Evolutionary conservation across 2,113 vertebrate species (phyloP).

Genomic region (Bettongia penicillata): DNA sequence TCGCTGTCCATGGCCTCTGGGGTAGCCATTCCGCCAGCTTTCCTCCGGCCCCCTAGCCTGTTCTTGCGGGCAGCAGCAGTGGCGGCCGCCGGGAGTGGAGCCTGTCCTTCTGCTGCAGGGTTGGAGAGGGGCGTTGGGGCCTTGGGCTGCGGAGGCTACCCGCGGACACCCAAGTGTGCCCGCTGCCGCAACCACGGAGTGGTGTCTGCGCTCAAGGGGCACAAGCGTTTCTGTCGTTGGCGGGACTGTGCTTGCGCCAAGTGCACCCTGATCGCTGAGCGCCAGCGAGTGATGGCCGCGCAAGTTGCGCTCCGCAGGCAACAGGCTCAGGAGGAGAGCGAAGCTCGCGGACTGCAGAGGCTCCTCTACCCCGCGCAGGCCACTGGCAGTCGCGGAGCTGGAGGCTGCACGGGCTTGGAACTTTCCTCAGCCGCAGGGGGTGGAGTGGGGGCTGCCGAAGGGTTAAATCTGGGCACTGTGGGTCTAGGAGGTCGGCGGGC

Average conservation of each 20-base stretch:
- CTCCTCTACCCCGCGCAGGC: constrained; percentile 77
- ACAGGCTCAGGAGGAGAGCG: constrained; percentile 93
- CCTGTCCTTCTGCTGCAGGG: constrained; percentile 72
- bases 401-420: background rate
- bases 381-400: accelerated
- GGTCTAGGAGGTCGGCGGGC: background rate
- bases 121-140: constrained; percentile 82
- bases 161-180: constrained; percentile 92
- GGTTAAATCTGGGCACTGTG: background rate
- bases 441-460: background rate
- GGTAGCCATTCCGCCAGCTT: constrained; percentile 82
- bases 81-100: background rate
- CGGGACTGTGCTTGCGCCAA: constrained; percentile 92
- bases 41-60: constrained; percentile 82
- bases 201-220: constrained; percentile 94
- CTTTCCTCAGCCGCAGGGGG: background rate
- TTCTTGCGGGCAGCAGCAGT: constrained; percentile 53
- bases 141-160: constrained; percentile 74
- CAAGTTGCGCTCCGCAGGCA: constrained; percentile 94
- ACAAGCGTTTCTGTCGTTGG: constrained; percentile 95
- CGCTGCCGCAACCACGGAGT: constrained; percentile 93
- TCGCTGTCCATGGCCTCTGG: constrained; percentile 57
- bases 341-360: constrained; percentile 84
- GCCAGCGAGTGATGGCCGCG: constrained; percentile 95
- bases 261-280: constrained; percentile 92